Evolutionary conservation across 2,797 vertebrate species (phyloP).

Genomic region (Bradypodion pumilum): DNA sequence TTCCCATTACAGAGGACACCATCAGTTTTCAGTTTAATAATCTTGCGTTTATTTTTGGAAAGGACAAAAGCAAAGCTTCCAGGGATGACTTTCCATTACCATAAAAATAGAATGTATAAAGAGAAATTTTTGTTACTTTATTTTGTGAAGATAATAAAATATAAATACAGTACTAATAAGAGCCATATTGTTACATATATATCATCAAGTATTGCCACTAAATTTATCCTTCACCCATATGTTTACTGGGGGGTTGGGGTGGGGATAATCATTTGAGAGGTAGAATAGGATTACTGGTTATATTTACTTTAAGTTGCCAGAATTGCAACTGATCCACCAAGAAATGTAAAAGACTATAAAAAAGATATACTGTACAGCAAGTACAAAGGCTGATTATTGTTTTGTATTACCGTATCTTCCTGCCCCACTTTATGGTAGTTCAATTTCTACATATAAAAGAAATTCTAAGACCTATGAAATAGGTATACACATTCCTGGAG

Average conservation of each 20-base stretch:
- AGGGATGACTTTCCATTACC: slow-evolving; percentile 57
- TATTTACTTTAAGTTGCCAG: neutral
- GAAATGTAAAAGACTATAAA: fast-evolving
- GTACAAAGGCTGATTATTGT: neutral
- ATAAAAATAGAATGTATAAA: slow-evolving; percentile 56
- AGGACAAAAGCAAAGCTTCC: slow-evolving; percentile 27
- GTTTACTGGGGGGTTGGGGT: neutral
- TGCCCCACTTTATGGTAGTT: fast-evolving
- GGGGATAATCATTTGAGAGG: slow-evolving; percentile 52
- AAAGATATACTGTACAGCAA: slow-evolving; percentile 11
- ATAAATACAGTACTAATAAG: slow-evolving; percentile 53
- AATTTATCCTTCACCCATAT: slow-evolving; percentile 34
- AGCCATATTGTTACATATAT: slow-evolving; percentile 61
- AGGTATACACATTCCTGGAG: neutral
- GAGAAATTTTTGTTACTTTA: slow-evolving; percentile 62
- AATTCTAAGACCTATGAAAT: neutral
- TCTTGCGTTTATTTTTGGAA: slow-evolving; percentile 11
- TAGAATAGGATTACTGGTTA: slow-evolving; percentile 13
- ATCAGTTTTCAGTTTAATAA: slow-evolving; percentile 64
- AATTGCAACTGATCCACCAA: slow-evolving; percentile 18
- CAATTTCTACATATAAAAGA: neutral
- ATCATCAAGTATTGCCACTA: slow-evolving; percentile 63
- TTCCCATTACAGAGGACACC: too few relatives aligned
- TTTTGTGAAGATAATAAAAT: slow-evolving; percentile 60
- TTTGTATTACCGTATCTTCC: neutral